These are phyloP conservation scores for Galeopsomyia nigrocyanea DNA, from an alignment of 2,888 invertebrate species.

Conservation along the genomic window DNA sequence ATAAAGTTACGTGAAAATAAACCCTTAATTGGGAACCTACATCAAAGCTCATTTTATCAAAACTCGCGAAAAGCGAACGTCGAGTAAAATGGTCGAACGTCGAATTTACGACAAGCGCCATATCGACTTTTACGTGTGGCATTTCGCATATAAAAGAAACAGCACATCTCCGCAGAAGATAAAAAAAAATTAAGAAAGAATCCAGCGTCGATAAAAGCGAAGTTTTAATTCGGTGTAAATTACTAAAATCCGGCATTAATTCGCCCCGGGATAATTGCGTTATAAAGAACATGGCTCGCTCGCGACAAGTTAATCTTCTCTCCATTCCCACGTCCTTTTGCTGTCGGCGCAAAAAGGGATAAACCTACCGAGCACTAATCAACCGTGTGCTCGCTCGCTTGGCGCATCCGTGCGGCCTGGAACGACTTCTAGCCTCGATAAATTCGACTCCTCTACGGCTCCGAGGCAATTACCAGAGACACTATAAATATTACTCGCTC, in stretches of 20 bases:
- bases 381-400: slow-evolving; percentile 27
- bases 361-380: slow-evolving; percentile 48
- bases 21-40: slow-evolving; percentile 36
- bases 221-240: slow-evolving; percentile 50
- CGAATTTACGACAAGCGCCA: slow-evolving; percentile 43
- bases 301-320: slow-evolving; percentile 48
- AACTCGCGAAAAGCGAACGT: neutral
- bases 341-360: slow-evolving; percentile 27
- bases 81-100: neutral
- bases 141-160: slow-evolving; percentile 46
- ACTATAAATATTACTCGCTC: slow-evolving; percentile 52
- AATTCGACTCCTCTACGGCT: slow-evolving; percentile 59
- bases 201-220: slow-evolving; percentile 38
- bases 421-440: slow-evolving; percentile 58
- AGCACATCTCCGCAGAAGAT: slow-evolving; percentile 22
- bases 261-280: slow-evolving; percentile 46
- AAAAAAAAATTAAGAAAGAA: no score
- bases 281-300: slow-evolving; percentile 39
- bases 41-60: slow-evolving; percentile 17
- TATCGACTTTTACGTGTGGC: slow-evolving; percentile 48
- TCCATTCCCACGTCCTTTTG: slow-evolving; percentile 47
- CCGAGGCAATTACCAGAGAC: slow-evolving; percentile 63
- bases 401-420: slow-evolving; percentile 47
- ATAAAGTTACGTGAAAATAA: slow-evolving; percentile 22
- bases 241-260: slow-evolving; percentile 48